Base-by-base conservation (phyloP, 2,797 vertebrate species). In the Allenopithecus nigroviridis region DNA sequence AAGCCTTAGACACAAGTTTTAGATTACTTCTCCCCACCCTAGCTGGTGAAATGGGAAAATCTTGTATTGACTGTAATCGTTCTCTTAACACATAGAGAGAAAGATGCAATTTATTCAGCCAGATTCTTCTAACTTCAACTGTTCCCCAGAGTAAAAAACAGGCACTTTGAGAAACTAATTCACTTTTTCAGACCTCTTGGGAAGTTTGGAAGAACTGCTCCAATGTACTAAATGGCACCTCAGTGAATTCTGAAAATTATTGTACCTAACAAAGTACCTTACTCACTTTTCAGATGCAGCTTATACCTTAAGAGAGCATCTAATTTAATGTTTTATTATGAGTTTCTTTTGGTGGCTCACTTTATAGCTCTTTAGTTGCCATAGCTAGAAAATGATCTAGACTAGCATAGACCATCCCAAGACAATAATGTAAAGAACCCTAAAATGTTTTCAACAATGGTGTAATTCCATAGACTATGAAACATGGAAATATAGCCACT, bases 101-200 rank as follows among this genome's bases (percentile, higher is more conserved):
- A 53, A 96, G 74, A 97, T 95, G 39, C 9, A 90, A 95, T 96
- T 96, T 93, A 96, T 97, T 95, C 78, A 84, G 70, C n/a, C 59
- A 94, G 88, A 97, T 91, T 97, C 85, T 95, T 95, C 81, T 55
- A 90, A 90, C n/a, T 75, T 80, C 64, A 86, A 61, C 92, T 95
- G 61, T 89, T 95, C 97, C 92, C 81, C n/a, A 92, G 85, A 89
- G 97, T 76, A 30, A 92, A 97, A 94, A 79, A 33, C 2, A 48
- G n/a, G 48, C 72, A 95, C 84, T 98, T 93, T 84, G 86, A 94
- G 88, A 96, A 98, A 97, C 92, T 64, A 87, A 96, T 84, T 98
- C 95, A 95, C 75, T 96, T 94, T 91, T 91, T 30, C 46, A 97
- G 88, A 94, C 30, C 94, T 75, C 85, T 80, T 89, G 95, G 94